Evolutionary conservation across 2,797 vertebrate genomes (phyloP).

Genomic region (Oryzias sinensis): DNA sequence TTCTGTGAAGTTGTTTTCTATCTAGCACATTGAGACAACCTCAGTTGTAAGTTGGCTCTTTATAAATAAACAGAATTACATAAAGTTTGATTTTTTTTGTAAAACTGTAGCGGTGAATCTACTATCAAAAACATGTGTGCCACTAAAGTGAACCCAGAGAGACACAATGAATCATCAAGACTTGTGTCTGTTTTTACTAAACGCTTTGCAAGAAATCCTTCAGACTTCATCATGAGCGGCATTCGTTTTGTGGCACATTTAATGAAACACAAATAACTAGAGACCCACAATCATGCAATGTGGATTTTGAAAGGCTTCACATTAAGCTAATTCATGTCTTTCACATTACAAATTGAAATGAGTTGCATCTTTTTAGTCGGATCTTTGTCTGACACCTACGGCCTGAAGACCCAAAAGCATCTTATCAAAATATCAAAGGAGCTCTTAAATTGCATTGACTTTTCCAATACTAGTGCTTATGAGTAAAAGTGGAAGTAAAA

Average conservation of each 20-base stretch:
- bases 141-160: conserved; percentile 18
- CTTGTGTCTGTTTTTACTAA: conserved; percentile 11
- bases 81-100: too few species aligned
- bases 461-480: neutral
- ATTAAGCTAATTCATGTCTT: conserved; percentile 28
- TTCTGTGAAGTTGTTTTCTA: too few species aligned
- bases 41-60: too few species aligned
- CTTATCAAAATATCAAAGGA: conserved; percentile 24
- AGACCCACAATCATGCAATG: conserved; percentile 30
- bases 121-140: conserved; percentile 11
- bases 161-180: conserved; percentile 19
- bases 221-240: conserved; percentile 19
- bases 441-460: conserved; percentile 2
- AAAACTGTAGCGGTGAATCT: too few species aligned
- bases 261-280: conserved; percentile 21
- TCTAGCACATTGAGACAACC: too few species aligned
- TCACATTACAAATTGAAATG: conserved; percentile 43
- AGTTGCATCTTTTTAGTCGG: conserved; percentile 36
- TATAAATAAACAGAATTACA: too few species aligned
- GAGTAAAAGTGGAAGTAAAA: neutral
- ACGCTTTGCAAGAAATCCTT: conserved; percentile 10
- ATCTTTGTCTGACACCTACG: conserved; percentile 14
- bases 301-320: conserved; percentile 21
- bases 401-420: conserved; percentile 4
- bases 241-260: conserved; percentile 13